Evolutionary conservation across 1,140 invertebrate genomes (phyloP), one percentile per base, ranked within the genome.

Genomic region (Eulimnadia texana): DNA sequence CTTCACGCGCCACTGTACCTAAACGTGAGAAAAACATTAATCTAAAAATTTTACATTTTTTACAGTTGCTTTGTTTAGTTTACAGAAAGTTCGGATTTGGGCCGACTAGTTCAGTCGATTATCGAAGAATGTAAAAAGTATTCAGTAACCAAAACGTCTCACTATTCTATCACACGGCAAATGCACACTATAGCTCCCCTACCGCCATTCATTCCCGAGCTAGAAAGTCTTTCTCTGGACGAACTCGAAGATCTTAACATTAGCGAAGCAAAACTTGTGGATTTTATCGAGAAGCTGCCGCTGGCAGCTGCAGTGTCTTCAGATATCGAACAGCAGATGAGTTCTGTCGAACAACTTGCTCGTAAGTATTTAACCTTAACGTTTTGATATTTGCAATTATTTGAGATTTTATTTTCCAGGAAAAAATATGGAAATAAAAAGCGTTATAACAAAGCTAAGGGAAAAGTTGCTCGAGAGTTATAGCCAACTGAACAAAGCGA

Each of bases 31-130:
- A 25, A 50, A 23, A 53, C 16, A 10, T n/a, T 29, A 59, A 33
- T n/a, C 2, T 22, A 11, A 61, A 49, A 42, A 25, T 57, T 23
- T 27, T 33, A 3, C 3, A 57, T 29, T 33, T 57, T 3, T 16
- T 27, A 1, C 3, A 51, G 23, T 64, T 66, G 64, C 65, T 61
- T 72, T 70, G 33, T 64, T 33, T 54, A 83, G 80, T 88, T 82
- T 69, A 83, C 84, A 60, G 72, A 80, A 50, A 83, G 86, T 71
- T 86, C 84, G 50, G 85, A 88, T 74, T 76, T 88, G 60, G 85
- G 85, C 20, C 76, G 84, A 61, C 82, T 88, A 42, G 85, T 87
- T 1, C 84, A 87, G 71, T 84, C 81, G 11, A 83, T 87, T 49
- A 84, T 85, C 61, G 73, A 85, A 67, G 85, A 87, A 71, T 85